phyloP scores from a whole-genome alignment of 2,888 invertebrate genomes.

The Drosophila leonis region DNA sequence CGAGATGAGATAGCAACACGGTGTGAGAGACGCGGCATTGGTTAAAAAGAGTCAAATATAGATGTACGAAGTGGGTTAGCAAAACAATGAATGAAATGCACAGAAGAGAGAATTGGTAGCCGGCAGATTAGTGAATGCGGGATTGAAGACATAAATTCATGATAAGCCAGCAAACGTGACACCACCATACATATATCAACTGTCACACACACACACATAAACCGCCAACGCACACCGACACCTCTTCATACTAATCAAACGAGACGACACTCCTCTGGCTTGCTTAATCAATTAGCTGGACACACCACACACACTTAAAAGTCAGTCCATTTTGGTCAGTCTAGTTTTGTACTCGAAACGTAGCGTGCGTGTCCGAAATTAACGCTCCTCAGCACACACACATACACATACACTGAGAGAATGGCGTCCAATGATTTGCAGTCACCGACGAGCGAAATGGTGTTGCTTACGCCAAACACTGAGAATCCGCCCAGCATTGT shows the following conservation, averaged over 20 bases:
- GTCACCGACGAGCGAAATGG: conserved; percentile 85
- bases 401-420: background rate
- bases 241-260: conserved; percentile 40
- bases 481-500: conserved; percentile 65
- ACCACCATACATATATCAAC: conserved; percentile 21
- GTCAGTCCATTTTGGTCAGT: conserved; percentile 30
- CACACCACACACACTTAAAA: conserved; percentile 34
- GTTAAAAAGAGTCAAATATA: conserved; percentile 33
- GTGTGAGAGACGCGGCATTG: conserved; percentile 10
- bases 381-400: conserved; percentile 19
- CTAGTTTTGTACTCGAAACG: conserved; percentile 43
- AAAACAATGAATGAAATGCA: conserved; percentile 65
- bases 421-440: conserved; percentile 77
- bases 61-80: conserved; percentile 65
- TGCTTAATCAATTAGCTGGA: conserved; percentile 73
- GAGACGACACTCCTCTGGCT: conserved; percentile 45
- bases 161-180: conserved; percentile 53
- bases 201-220: background rate
- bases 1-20: conserved; percentile 26
- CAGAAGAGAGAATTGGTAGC: conserved; percentile 54
- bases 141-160: conserved; percentile 24
- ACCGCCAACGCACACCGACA: conserved; percentile 5
- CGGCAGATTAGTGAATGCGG: conserved; percentile 50
- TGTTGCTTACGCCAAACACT: conserved; percentile 82
- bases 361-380: conserved; percentile 57